Evolutionary conservation across 2,113 vertebrate genomes (phyloP), one percentile per base, ranked within the genome.

Genomic region (Chloroceryle aenea): DNA sequence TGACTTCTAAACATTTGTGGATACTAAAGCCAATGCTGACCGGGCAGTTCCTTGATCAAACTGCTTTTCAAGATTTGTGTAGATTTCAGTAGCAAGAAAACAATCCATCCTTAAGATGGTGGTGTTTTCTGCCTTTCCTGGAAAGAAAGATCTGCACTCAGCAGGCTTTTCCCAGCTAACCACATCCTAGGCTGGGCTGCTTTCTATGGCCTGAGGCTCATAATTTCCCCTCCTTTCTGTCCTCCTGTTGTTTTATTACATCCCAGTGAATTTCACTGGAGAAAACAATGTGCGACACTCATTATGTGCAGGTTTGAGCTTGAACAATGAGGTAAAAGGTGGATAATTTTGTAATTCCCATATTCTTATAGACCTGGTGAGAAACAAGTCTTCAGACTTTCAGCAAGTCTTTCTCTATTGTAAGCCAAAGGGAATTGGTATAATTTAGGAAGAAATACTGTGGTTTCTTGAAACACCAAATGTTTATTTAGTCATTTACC

Each of bases 401-500:
- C 42, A 74, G 45, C 48, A 76, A 76, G 23, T 38, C 79, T 89
- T 87, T 84, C 20, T 62, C 47, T 47, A 16, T 36, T 72, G 61
- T 27, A 89, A 92, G 18, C 40, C 56, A 84, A 80, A 88, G 42
- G 16, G 69, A 93, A 93, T 5, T 30, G 83, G 68, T 63, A 36
- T 52, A 77, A 92, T 78, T 86, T 84, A 12, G 29, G 56, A 86
- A 83, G 78, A 93, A 92, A 93, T 77, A 75, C 36, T 52, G 43
- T 61, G 53, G 43, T 61, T 93, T 95, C 67, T 64, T 76, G 71
- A 94, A 93, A 91, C 53, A 88, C 14, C 38, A 82, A 79, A 93
- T 82, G 62, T 79, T 95, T 95, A 85, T 83, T 95, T 89, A 82
- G 92, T 85, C 80, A 89, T 69, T 73, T 93, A 90, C 53, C n/a